phyloP scores from a whole-genome alignment of 2,797 vertebrate species.

The Cheirogaleus major region DNA sequence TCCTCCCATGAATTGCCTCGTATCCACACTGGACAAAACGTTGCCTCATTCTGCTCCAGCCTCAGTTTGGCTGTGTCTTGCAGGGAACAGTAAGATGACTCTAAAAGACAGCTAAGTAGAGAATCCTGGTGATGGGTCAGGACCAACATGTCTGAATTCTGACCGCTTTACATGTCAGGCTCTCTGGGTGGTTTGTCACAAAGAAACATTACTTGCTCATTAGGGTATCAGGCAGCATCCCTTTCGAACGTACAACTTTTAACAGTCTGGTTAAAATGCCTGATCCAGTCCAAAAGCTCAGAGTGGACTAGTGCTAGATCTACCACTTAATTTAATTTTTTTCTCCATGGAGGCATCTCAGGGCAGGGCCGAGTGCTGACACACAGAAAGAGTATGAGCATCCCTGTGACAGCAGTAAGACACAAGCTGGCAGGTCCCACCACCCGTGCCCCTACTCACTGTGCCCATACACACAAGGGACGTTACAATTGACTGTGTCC shows the following conservation, averaged over 20 bases:
- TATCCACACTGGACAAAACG: background rate
- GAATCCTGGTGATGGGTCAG: background rate
- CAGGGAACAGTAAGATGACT: background rate
- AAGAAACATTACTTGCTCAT: background rate
- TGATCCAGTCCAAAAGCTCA: background rate
- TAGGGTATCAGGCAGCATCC: background rate
- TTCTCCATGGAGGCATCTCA: background rate
- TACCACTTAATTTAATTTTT: background rate
- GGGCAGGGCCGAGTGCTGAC: background rate
- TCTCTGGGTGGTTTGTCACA: background rate
- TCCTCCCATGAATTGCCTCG: background rate
- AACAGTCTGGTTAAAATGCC: background rate
- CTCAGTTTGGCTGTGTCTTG: background rate
- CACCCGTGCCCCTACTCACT: background rate
- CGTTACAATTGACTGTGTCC: background rate
- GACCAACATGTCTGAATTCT: background rate
- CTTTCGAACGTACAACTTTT: background rate
- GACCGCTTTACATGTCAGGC: background rate
- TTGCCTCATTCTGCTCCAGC: background rate
- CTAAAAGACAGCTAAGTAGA: background rate
- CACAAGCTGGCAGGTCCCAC: background rate
- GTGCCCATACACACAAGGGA: background rate
- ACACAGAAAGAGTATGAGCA: background rate
- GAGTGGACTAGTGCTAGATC: background rate
- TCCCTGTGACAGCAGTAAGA: background rate